Conservation (phyloP, 2,113 vertebrate species). For the Chaenocephalus aceratus region DNA sequence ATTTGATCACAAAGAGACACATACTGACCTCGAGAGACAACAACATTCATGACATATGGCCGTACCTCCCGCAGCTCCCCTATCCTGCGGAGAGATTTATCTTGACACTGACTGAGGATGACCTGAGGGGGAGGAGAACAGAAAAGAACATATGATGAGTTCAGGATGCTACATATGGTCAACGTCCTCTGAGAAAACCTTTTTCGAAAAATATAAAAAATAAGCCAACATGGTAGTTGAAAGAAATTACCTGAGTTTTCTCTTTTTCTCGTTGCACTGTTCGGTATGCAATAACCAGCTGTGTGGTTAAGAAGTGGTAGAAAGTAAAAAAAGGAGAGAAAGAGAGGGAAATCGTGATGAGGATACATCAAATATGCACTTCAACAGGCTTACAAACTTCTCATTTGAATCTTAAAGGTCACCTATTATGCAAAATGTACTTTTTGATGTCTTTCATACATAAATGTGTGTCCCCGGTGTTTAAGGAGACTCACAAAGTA, state of each 20-base stretch:
- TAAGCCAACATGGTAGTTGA: background rate
- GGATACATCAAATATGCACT: background rate
- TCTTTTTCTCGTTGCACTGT: slow-evolving; percentile 93
- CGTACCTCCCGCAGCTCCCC: slow-evolving; percentile 94
- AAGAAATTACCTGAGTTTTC: slow-evolving; percentile 91
- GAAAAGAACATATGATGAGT: slow-evolving; percentile 13
- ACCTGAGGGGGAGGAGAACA: slow-evolving; percentile 77
- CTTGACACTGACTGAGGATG: slow-evolving; percentile 96
- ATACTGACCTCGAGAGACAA: background rate
- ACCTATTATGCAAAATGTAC: too few relatives aligned
- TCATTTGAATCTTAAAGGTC: background rate
- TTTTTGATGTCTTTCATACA: too few relatives aligned
- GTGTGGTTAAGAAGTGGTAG: background rate
- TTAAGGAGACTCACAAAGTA: too few relatives aligned
- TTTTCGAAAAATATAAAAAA: background rate
- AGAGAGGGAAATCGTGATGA: background rate
- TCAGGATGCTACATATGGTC: background rate
- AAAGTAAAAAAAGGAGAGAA: background rate
- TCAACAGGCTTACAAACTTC: background rate
- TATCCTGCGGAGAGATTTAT: slow-evolving; percentile 95
- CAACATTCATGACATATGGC: background rate
- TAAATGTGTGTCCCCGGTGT: too few relatives aligned
- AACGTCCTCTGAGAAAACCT: background rate
- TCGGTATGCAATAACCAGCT: slow-evolving; percentile 93
- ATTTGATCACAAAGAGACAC: background rate